Conservation (phyloP, 2,797 vertebrate genomes). For the Pitangus sulphuratus region DNA sequence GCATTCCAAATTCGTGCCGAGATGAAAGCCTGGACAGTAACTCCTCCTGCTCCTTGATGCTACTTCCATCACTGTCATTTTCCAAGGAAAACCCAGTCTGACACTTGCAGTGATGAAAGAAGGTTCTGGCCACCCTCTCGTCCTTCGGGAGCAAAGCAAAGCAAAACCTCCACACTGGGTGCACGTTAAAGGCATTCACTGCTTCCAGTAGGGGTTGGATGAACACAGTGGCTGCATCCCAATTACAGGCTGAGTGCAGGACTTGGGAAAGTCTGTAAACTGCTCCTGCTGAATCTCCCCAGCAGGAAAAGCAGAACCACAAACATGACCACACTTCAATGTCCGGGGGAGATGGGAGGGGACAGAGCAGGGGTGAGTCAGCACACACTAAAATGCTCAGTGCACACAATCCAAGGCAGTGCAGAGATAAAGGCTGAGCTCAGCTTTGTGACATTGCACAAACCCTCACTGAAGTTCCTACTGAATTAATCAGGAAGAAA, state of each 20-base stretch:
- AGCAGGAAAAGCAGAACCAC: background rate
- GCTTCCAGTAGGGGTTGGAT: background rate
- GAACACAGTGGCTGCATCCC: background rate
- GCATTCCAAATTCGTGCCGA: background rate
- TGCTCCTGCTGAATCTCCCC: background rate
- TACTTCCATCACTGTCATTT: background rate
- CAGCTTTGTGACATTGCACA: background rate
- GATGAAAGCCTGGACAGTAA: background rate
- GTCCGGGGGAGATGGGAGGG: rapidly evolving
- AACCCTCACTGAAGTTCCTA: rapidly evolving
- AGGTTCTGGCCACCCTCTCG: background rate
- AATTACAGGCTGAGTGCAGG: background rate
- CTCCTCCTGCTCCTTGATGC: background rate
- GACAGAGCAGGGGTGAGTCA: background rate
- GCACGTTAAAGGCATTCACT: background rate
- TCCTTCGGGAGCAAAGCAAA: background rate
- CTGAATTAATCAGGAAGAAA: background rate
- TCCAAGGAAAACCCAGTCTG: background rate
- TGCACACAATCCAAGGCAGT: background rate
- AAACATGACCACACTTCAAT: background rate
- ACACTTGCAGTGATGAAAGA: background rate
- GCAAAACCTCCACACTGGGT: background rate
- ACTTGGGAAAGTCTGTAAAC: background rate
- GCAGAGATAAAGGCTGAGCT: background rate
- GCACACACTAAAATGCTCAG: background rate